Evolutionary conservation across 1,140 invertebrate genomes (phyloP).

Genomic region (Kradibia gibbosae): DNA sequence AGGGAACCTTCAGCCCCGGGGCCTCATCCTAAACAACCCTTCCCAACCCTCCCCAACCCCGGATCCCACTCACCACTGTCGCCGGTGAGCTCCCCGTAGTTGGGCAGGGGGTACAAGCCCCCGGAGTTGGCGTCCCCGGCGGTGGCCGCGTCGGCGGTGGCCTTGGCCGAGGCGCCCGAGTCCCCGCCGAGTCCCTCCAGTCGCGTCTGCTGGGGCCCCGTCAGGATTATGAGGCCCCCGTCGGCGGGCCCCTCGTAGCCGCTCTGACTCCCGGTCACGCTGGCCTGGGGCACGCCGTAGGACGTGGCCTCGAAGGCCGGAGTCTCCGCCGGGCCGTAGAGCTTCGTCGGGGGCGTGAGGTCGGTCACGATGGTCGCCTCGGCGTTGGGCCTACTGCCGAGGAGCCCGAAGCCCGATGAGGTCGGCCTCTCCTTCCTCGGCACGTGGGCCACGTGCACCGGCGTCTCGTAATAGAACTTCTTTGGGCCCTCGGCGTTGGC

Average conservation of each 20-base stretch:
- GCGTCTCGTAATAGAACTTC: neutral
- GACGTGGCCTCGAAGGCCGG: no score
- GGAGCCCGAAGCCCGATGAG: no score
- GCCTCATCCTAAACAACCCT: no score
- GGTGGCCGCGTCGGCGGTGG: constrained; percentile 44
- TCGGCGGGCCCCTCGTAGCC: no score
- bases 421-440: no score
- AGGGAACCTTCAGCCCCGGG: no score
- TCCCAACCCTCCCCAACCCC: no score
- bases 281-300: no score
- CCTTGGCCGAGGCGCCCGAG: constrained; percentile 39
- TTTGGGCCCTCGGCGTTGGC: neutral
- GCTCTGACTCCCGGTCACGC: no score
- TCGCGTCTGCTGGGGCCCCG: neutral
- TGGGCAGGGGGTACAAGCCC: neutral
- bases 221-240: neutral
- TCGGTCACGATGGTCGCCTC: neutral
- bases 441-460: neutral
- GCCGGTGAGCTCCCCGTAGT: neutral
- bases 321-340: neutral
- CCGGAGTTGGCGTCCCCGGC: constrained; percentile 39
- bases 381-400: no score
- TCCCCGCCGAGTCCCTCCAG: neutral
- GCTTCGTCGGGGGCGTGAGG: neutral
- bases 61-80: constrained; percentile 10